Evolutionary conservation across 2,113 vertebrate genomes (phyloP).

Genomic region (Bufo gargarizans): DNA sequence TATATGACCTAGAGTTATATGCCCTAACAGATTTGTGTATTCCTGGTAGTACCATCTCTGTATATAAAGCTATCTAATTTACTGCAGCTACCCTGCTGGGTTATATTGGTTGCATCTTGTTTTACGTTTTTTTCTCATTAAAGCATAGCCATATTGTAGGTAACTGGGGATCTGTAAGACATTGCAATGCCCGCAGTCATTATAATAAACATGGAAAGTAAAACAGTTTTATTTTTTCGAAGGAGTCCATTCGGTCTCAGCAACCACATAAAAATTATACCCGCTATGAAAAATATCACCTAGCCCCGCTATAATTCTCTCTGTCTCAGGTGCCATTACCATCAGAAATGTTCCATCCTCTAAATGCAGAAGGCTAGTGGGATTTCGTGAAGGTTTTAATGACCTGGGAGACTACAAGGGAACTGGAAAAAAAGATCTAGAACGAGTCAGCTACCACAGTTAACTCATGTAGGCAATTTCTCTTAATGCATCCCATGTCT

Average conservation of each 20-base stretch:
- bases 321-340: slow-evolving; percentile 37
- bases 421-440: slow-evolving; percentile 50
- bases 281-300: slow-evolving; percentile 34
- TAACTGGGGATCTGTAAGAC: slow-evolving; percentile 38
- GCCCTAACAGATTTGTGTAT: slow-evolving; percentile 29
- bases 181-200: not conserved
- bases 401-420: slow-evolving; percentile 58
- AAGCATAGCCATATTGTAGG: slow-evolving; percentile 34
- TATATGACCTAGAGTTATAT: slow-evolving; percentile 13
- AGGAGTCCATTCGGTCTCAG: not conserved
- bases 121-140: slow-evolving; percentile 50
- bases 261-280: not conserved
- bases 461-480: slow-evolving; percentile 55
- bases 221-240: not conserved
- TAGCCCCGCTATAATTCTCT: slow-evolving; percentile 50
- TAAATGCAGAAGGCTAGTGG: slow-evolving; percentile 39
- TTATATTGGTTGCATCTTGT: slow-evolving; percentile 36
- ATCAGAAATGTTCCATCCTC: slow-evolving; percentile 10
- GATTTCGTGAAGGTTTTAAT: slow-evolving; percentile 61
- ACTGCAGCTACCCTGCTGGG: not conserved
- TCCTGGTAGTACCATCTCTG: slow-evolving; percentile 14
- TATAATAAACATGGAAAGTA: slow-evolving; percentile 44
- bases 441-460: slow-evolving; percentile 33
- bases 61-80: slow-evolving; percentile 39
- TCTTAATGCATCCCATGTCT: slow-evolving; percentile 52